Evolutionary conservation across 2,888 invertebrate genomes (phyloP).

Genomic region (Phaedon cochleariae): DNA sequence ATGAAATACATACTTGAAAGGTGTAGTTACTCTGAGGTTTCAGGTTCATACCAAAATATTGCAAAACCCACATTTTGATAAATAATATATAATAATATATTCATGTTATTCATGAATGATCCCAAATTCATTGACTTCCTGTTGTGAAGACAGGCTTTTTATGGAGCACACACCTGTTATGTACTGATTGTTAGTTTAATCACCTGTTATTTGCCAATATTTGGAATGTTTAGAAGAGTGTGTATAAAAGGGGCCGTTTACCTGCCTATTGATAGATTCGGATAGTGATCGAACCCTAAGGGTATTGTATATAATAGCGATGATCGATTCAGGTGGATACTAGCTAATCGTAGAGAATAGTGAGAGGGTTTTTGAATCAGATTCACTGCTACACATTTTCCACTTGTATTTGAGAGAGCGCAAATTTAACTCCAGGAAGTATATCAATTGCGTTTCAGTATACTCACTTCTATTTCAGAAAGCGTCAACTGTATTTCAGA

Average conservation of each 20-base stretch:
- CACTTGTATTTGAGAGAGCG: no score
- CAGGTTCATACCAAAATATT: no score
- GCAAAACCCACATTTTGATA: no score
- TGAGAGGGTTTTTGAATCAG: no score
- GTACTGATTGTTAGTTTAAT: background rate
- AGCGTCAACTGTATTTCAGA: no score
- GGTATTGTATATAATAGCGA: background rate
- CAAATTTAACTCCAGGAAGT: no score
- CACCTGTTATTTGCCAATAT: constrained; percentile 1
- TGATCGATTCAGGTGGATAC: background rate
- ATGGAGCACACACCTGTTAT: background rate
- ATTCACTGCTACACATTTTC: no score
- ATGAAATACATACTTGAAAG: no score
- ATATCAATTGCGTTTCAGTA: background rate
- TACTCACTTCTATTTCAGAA: no score
- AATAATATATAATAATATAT: no score
- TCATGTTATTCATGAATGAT: no score
- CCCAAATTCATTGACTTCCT: background rate
- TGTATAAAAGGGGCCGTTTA: background rate
- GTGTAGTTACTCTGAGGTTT: no score
- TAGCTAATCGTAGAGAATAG: background rate
- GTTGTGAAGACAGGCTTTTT: background rate
- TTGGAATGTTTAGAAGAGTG: background rate
- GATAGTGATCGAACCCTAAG: background rate
- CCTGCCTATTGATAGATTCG: background rate